Conservation (phyloP, 2,888 invertebrate species). For the Vesta saturnalis region DNA sequence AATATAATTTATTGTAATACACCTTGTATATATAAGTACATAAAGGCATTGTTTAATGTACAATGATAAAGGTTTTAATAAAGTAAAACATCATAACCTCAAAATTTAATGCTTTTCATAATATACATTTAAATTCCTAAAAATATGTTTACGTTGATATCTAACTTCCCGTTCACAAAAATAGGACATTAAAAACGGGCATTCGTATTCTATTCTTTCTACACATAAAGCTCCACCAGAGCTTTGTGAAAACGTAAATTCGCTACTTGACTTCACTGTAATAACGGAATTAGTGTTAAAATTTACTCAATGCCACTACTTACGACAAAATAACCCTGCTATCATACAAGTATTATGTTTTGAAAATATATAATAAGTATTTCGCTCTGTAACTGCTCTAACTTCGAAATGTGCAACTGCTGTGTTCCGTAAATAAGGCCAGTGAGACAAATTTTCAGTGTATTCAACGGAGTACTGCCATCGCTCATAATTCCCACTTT, state of each 20-base stretch:
- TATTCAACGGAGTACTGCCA: conserved; percentile 77
- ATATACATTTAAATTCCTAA: conserved; percentile 56
- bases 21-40: no score
- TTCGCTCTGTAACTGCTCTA: conserved; percentile 61
- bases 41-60: no score
- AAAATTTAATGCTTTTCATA: conserved; percentile 41
- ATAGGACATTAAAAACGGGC: conserved; percentile 67
- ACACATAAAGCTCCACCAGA: conserved; percentile 62
- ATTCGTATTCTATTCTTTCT: conserved; percentile 71
- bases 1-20: no score
- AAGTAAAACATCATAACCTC: neutral
- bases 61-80: no score
- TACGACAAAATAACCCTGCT: conserved; percentile 68
- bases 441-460: conserved; percentile 70
- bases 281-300: neutral
- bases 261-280: conserved; percentile 70
- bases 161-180: conserved; percentile 69
- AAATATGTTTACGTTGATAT: conserved; percentile 57
- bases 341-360: conserved; percentile 73
- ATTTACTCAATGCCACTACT: conserved; percentile 54
- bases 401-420: conserved; percentile 70
- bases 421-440: conserved; percentile 70
- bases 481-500: conserved; percentile 72
- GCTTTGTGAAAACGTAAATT: conserved; percentile 66
- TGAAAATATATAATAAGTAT: conserved; percentile 68